Conservation (phyloP, 2,113 vertebrate genomes). For the Entomyzon cyanotis region DNA sequence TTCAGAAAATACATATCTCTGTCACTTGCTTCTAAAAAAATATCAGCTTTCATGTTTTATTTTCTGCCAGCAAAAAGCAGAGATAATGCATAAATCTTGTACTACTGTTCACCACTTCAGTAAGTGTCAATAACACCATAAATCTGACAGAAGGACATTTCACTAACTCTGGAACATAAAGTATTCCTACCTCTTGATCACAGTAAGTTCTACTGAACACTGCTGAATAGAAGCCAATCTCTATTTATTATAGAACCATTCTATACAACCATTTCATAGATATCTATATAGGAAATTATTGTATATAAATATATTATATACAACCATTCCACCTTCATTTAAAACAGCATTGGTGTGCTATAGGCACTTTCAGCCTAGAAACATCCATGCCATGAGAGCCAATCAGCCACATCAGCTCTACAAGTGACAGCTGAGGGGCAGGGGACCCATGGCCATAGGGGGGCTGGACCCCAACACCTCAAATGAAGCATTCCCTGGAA, state of each 20-base stretch:
- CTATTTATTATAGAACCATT: not conserved
- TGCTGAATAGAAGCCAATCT: not conserved
- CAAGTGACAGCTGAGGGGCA: accelerated
- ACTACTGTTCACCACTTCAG: not conserved
- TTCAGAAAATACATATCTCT: not conserved
- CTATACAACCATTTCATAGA: not conserved
- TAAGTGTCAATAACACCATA: not conserved
- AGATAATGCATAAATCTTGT: not conserved
- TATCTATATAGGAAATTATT: not conserved
- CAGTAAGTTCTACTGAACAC: not conserved
- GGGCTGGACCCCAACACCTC: not conserved
- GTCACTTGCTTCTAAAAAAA: not conserved
- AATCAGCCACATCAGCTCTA: not conserved
- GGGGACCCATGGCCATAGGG: accelerated
- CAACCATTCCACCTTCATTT: not conserved
- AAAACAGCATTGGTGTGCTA: not conserved
- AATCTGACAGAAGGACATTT: not conserved
- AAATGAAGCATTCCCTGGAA: not conserved
- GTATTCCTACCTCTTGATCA: not conserved
- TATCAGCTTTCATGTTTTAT: not conserved
- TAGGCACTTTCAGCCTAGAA: not conserved
- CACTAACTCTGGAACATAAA: not conserved
- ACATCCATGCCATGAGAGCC: accelerated
- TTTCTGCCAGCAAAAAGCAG: not conserved
- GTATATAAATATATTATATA: not conserved